Evolutionary conservation across 2,797 vertebrate genomes (phyloP).

Genomic region (Sarcoramphus papa): DNA sequence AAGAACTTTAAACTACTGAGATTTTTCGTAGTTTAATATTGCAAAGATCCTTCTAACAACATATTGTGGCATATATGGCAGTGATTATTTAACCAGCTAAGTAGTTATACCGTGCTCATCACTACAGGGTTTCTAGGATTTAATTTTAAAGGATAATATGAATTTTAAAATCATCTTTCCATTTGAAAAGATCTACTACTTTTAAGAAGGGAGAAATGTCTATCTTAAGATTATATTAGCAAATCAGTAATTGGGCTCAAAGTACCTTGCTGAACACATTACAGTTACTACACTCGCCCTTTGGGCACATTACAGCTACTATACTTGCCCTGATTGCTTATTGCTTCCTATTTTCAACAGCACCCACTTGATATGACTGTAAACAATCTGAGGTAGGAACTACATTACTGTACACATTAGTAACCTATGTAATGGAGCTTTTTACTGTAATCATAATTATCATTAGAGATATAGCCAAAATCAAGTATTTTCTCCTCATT

Average conservation of each 20-base stretch:
- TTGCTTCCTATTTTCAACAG: not conserved
- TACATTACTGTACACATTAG: accelerated
- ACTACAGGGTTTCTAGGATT: not conserved
- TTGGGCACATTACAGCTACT: not conserved
- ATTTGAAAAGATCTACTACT: not conserved
- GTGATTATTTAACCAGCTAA: not conserved
- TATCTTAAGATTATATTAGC: not conserved
- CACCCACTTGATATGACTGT: not conserved
- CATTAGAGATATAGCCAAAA: not conserved
- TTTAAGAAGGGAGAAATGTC: not conserved
- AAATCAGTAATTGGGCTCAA: not conserved
- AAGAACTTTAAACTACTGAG: not conserved
- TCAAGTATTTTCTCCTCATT: not conserved
- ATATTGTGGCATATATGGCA: not conserved
- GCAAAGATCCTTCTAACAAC: not conserved
- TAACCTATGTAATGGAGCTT: not conserved
- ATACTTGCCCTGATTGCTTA: not conserved
- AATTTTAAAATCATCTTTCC: not conserved
- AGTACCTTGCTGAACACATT: not conserved
- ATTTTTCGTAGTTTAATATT: not conserved
- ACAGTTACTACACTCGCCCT: not conserved
- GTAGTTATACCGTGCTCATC: not conserved
- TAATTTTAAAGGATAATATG: not conserved
- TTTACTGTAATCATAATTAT: not conserved
- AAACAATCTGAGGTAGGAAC: not conserved